phyloP scores from a whole-genome alignment of 2,888 invertebrate species.

The Dioctria linearis region DNA sequence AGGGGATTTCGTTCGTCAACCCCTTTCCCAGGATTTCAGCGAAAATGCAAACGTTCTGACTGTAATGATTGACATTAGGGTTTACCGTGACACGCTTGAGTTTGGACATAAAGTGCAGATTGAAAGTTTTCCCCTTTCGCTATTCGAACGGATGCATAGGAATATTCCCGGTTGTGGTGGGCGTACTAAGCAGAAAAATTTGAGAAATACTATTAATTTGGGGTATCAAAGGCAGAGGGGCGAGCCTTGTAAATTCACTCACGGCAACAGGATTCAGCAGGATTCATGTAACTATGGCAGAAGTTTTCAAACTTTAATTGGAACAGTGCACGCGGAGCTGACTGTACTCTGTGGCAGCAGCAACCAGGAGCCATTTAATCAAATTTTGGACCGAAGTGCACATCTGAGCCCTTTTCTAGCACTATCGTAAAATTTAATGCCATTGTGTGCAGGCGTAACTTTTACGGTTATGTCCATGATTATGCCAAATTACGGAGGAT shows the following conservation, averaged over 20 bases:
- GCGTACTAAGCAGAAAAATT: conserved; percentile 51
- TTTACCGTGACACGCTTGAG: conserved; percentile 57
- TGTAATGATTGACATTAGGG: conserved; percentile 59
- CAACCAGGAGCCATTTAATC: conserved; percentile 56
- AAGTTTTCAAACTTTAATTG: conserved; percentile 49
- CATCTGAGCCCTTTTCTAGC: conserved; percentile 55
- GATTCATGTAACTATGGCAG: conserved; percentile 8
- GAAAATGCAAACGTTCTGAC: conserved; percentile 58
- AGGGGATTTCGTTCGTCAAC: conserved; percentile 24
- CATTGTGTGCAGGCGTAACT: conserved; percentile 57
- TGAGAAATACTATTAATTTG: conserved; percentile 57
- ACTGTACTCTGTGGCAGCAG: not conserved
- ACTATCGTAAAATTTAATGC: conserved; percentile 57
- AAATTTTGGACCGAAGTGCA: conserved; percentile 57
- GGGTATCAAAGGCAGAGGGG: conserved; percentile 40
- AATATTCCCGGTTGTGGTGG: conserved; percentile 32
- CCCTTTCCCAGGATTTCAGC: conserved; percentile 26
- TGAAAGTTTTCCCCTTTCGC: conserved; percentile 54
- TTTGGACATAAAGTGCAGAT: conserved; percentile 56
- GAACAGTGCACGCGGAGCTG: conserved; percentile 4
- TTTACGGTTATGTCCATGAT: conserved; percentile 62
- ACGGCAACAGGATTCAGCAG: not conserved
- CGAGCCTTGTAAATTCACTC: not conserved
- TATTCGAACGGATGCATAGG: not conserved
- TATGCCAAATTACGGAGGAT: conserved; percentile 62